phyloP scores from a whole-genome alignment of 2,888 invertebrate genomes.

The Dyspetes luteomarginatus region DNA sequence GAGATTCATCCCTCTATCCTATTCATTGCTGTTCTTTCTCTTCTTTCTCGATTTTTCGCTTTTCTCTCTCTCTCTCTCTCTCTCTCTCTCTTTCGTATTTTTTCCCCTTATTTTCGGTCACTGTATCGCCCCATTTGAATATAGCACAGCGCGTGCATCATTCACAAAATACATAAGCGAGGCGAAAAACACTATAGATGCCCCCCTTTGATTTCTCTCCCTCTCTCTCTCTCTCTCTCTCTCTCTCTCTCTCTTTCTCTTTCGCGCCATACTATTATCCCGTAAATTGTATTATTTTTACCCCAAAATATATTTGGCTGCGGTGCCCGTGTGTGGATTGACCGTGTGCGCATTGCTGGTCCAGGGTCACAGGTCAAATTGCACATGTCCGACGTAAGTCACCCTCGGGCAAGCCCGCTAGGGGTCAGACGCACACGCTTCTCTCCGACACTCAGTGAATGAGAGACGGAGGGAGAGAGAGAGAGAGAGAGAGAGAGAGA shows the following conservation, averaged over 20 bases:
- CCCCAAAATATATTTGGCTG: conserved; percentile 82
- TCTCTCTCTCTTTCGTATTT: conserved; percentile 41
- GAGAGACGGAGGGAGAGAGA: not conserved
- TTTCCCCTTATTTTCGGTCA: conserved; percentile 29
- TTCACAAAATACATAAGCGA: conserved; percentile 32
- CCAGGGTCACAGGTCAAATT: conserved; percentile 82
- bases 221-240: conserved; percentile 66
- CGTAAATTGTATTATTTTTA: conserved; percentile 84
- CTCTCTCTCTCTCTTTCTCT: conserved; percentile 64
- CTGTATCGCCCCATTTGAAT: conserved; percentile 62
- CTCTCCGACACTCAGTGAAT: not conserved
- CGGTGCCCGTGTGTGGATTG: conserved; percentile 64
- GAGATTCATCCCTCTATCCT: conserved; percentile 15
- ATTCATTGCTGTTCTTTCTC: conserved; percentile 50
- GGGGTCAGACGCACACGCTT: conserved; percentile 56
- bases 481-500: not conserved
- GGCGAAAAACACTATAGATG: conserved; percentile 33
- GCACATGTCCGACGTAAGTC: conserved; percentile 82
- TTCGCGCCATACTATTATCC: conserved; percentile 78
- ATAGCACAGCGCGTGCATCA: conserved; percentile 45
- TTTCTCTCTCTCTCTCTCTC: conserved; percentile 22
- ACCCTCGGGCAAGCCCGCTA: conserved; percentile 70
- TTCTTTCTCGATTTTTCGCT: conserved; percentile 41
- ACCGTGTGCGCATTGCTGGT: conserved; percentile 45
- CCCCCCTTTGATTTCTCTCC: conserved; percentile 62